Base-by-base conservation (phyloP, 2,888 invertebrate genomes). In the Catocala fraxini region DNA sequence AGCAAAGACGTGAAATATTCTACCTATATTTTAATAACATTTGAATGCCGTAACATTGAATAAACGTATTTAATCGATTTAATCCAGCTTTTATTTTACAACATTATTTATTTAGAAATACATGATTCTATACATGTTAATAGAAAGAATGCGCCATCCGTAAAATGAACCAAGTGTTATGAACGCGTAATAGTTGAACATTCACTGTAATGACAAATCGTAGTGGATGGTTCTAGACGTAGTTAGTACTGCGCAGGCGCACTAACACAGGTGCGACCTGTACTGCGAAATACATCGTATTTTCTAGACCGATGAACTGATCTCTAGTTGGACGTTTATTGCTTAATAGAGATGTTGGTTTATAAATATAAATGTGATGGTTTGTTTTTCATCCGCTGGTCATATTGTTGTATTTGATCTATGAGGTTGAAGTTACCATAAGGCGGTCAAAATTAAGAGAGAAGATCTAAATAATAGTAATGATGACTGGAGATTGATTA, bases 171-270 rank as follows among this genome's bases (percentile, higher is more conserved):
- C 2, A 4, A 9, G 4, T 51, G 35, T 7, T 12, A 12, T 39
- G 11, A 7, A 33, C 39, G 39, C 10, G 51, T 35, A 51, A 51
- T n/a, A 39, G 15, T 56, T 55, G 48, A 46, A 66, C 56, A 39
- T 45, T 53, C 46, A 15, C 5, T 43, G 4, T 35, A 58, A 60
- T 61, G 65, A 65, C 59, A 53, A 53, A 55, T 62, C 62, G 59
- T 55, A 56, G 34, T 15, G 13, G 11, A 34, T 51, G 39, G 49
- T 71, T 72, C 73, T 65, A 65, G 70, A 48, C 12, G 48, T 25
- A 15, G 47, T 1, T 12, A 0, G 12, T 35, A 33, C 35, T 1
- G 7, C 35, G 35, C 35, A 39, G 7, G 9, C 35, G 35, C 35
- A 34, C 5, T 5, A 7, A 12, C 6, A 9, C 12, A 12, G 5